Evolutionary conservation across 30 jellyfish, hydroid and myxozoan genomes (phyloP).

Genomic region (Aurelia aurita complex sp. Pacific): DNA sequence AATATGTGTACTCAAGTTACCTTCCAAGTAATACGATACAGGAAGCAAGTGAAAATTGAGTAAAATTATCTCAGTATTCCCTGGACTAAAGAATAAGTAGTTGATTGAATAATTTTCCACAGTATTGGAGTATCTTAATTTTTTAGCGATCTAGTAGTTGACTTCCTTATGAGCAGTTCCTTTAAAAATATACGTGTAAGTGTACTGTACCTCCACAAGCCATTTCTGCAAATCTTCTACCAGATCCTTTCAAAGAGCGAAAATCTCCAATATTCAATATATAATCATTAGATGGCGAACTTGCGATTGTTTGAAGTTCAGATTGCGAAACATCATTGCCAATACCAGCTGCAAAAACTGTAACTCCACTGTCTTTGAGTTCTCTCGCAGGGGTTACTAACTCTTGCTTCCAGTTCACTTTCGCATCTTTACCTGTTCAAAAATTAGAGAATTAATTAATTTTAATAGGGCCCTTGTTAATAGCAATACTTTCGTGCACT

Average conservation of each 20-base stretch:
- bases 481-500: too few relatives aligned
- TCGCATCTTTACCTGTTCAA: conserved; percentile 22
- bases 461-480: too few relatives aligned
- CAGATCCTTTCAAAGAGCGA: not conserved
- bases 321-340: conserved; percentile 12
- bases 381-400: conserved; percentile 7
- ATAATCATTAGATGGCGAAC: conserved; percentile 23
- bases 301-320: conserved; percentile 14
- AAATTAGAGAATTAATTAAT: not conserved
- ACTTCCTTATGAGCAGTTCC: too few relatives aligned
- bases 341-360: conserved; percentile 15
- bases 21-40: too few relatives aligned
- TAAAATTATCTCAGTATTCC: too few relatives aligned
- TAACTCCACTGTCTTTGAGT: conserved; percentile 11
- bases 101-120: too few relatives aligned
- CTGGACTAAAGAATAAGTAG: too few relatives aligned
- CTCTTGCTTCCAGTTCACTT: conserved; percentile 24
- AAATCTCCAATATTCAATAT: conserved; percentile 9
- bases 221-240: conserved; percentile 25
- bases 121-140: too few relatives aligned
- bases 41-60: too few relatives aligned
- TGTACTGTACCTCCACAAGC: conserved; percentile 24
- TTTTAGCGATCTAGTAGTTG: too few relatives aligned
- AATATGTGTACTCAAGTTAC: too few relatives aligned
- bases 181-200: too few relatives aligned